Evolutionary conservation across 2,113 vertebrate species (phyloP), one percentile per base, ranked within the genome.

Genomic region (Malurus elegans): DNA sequence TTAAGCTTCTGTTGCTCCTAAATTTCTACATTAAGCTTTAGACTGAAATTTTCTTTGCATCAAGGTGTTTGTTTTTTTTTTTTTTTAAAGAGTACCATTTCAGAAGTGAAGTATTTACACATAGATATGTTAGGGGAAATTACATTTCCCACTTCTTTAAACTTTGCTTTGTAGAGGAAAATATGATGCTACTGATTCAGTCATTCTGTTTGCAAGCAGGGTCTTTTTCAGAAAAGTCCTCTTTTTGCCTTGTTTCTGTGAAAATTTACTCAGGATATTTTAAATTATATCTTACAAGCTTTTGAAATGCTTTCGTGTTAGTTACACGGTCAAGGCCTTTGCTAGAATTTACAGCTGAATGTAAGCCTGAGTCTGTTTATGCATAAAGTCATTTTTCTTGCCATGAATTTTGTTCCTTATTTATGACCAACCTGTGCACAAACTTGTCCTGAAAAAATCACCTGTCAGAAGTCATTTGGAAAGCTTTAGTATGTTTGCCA

Each of bases 351-450:
- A 32, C 3, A 64, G 26, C 32, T 89, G 29, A 83, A 75, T 83
- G 10, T 51, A 56, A 14, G 8, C 16, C 15, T 28, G 42, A 72
- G 19, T 51, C 13, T 44, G 60, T 48, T 38, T 44, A 44, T 48
- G 12, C 3, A 0, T 25, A 16, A 8, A 40, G 16, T 42, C 21
- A 16, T 57, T 76, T 53, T 40, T 79, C 60, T 65, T 70, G 12
- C 21, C 31, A 3, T 32, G 2, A 67, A 8, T 54, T 76, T 56
- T 5, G 0, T 92, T 87, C 21, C 29, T 40, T 40, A n/a, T 6
- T 3, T 66, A 29, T 0, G 0, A 31, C 21, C 34, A 47, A 26
- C 5, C 48, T 61, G 12, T 70, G 47, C 54, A 60, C 21, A 40
- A 66, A 48, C 9, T 24, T 69, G 17, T 58, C 51, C 34, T 83